phyloP scores from a whole-genome alignment of 2,113 vertebrate species.

The Laticauda laticaudata region DNA sequence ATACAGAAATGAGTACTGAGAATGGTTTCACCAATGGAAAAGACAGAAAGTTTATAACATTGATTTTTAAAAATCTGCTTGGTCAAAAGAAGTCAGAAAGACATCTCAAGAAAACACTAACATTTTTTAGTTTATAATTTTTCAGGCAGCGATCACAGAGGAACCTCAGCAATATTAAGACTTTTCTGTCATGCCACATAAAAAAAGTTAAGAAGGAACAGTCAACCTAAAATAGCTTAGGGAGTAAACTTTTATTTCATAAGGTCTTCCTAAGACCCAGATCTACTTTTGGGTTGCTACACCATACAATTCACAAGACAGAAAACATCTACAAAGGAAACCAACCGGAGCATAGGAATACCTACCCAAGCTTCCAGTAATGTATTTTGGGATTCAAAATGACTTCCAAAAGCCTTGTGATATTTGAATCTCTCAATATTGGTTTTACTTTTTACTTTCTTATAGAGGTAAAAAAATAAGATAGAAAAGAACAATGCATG shows the following conservation, averaged over 20 bases:
- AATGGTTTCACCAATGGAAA: neutral
- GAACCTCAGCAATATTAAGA: neutral
- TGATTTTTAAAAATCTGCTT: neutral
- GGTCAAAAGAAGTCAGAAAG: neutral
- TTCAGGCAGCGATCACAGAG: conserved; percentile 7
- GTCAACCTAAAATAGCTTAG: conserved; percentile 24
- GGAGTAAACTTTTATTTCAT: neutral
- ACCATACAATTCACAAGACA: neutral
- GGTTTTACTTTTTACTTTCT: conserved; percentile 1
- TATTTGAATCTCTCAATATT: neutral
- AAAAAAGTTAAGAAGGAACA: conserved; percentile 25
- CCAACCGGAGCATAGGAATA: conserved; percentile 7
- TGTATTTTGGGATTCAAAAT: neutral
- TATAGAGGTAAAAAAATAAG: too few relatives aligned
- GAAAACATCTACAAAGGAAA: conserved; percentile 13
- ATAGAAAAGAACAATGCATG: neutral
- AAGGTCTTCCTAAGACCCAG: neutral
- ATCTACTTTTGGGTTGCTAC: neutral
- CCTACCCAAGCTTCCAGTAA: conserved; percentile 11
- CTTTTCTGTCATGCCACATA: neutral
- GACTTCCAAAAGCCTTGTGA: conserved; percentile 25
- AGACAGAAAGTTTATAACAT: neutral
- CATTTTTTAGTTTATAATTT: neutral
- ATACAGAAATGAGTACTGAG: neutral
- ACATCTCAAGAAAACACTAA: neutral